Conservation (phyloP, 2,888 invertebrate species). For the Xylocampa areola region DNA sequence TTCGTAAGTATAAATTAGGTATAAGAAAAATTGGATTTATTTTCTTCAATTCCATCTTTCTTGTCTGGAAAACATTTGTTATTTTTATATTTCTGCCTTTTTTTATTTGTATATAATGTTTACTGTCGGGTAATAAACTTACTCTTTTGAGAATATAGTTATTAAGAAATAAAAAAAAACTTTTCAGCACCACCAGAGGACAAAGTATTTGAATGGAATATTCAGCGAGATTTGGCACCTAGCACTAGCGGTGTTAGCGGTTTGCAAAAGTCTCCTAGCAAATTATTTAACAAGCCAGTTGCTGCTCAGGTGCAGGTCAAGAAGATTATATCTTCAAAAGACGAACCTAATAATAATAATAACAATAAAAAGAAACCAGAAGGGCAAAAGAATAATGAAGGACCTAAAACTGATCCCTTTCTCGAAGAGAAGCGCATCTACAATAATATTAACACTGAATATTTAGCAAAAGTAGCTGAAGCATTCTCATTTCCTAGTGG, state of each 20-base stretch:
- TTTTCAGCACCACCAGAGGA: constrained; percentile 50
- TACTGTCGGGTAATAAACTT: too few species aligned
- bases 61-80: too few species aligned
- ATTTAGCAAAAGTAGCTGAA: constrained; percentile 64
- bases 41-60: too few species aligned
- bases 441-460: constrained; percentile 64
- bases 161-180: too few species aligned
- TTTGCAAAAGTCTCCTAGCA: constrained; percentile 60
- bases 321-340: constrained; percentile 65
- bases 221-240: constrained; percentile 57
- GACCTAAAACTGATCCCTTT: constrained; percentile 5
- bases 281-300: constrained; percentile 47
- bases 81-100: too few species aligned
- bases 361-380: constrained; percentile 30
- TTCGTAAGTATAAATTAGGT: constrained; percentile 55
- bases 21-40: neutral
- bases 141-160: too few species aligned
- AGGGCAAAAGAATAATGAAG: constrained; percentile 9
- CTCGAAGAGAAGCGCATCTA: constrained; percentile 60
- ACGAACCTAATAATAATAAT: constrained; percentile 53
- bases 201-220: constrained; percentile 74
- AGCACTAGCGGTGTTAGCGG: constrained; percentile 14
- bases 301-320: too few species aligned
- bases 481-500: constrained; percentile 48
- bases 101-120: too few species aligned